Evolutionary conservation across 2,113 vertebrate species (phyloP).

Genomic region (Mionectes macconnelli): DNA sequence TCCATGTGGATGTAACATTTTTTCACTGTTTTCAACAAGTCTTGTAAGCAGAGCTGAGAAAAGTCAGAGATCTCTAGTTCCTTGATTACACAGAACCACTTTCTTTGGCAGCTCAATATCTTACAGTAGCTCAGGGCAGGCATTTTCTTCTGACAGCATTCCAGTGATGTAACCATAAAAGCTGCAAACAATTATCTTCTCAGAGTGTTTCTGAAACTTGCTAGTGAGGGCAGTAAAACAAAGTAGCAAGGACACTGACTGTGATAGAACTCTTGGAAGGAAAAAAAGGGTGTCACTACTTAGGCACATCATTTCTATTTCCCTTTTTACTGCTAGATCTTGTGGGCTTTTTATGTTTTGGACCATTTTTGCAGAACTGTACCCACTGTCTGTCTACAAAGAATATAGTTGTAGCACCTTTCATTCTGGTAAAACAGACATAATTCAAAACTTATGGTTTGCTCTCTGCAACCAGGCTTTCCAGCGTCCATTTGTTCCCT

Average conservation of each 20-base stretch:
- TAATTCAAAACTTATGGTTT: neutral
- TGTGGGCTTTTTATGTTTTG: neutral
- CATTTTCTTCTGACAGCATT: neutral
- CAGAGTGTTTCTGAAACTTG: neutral
- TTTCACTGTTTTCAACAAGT: neutral
- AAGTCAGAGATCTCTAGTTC: neutral
- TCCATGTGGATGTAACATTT: neutral
- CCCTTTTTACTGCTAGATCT: neutral
- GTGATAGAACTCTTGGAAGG: neutral
- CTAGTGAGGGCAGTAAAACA: neutral
- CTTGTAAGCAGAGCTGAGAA: neutral
- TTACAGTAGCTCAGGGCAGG: neutral
- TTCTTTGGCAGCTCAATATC: neutral
- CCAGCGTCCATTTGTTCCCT: neutral
- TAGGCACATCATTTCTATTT: neutral
- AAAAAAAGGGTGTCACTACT: neutral
- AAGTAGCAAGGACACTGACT: neutral
- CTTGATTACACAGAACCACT: neutral
- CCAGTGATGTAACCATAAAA: neutral
- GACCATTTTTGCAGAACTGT: neutral
- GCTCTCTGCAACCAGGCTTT: neutral
- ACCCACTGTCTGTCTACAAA: neutral
- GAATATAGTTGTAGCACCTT: neutral
- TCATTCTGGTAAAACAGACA: neutral
- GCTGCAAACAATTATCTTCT: neutral